Percentiles rank a stretch among this genome's conserved stretches.
Evolutionary conservation across 2,797 vertebrate species (phyloP).

Genomic region (Thunnus albacares): DNA sequence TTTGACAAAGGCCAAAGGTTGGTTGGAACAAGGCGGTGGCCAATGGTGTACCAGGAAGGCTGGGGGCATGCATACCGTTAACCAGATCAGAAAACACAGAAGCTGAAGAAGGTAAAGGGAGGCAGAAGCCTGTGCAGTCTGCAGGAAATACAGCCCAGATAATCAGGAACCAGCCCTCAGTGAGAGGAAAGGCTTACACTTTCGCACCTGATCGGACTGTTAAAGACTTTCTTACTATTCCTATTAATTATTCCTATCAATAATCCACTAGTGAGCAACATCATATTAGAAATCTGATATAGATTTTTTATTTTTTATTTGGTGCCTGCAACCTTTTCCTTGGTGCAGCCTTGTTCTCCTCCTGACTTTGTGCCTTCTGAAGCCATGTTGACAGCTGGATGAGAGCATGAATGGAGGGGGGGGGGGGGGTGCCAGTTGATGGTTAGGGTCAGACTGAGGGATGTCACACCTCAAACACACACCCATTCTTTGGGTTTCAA

Average conservation of each 20-base stretch:
- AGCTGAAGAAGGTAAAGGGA: conserved; percentile 52
- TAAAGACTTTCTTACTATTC: background rate
- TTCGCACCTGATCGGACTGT: conserved; percentile 23
- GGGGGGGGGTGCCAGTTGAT: conserved; percentile 61
- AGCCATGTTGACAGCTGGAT: conserved; percentile 64
- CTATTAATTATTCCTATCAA: background rate
- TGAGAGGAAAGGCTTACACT: conserved; percentile 33
- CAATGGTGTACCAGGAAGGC: conserved; percentile 60
- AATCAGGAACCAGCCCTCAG: conserved; percentile 40
- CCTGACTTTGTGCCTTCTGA: conserved; percentile 63
- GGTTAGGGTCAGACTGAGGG: conserved; percentile 66
- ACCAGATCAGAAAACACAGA: conserved; percentile 77
- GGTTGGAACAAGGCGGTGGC: conserved; percentile 58
- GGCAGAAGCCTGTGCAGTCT: conserved; percentile 79
- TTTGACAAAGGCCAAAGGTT: conserved; percentile 75
- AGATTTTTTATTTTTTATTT: background rate
- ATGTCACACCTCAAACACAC: conserved; percentile 67
- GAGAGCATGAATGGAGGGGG: conserved; percentile 71
- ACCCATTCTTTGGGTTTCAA: conserved; percentile 30
- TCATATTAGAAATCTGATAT: background rate
- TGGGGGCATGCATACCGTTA: conserved; percentile 87
- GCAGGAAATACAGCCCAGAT: conserved; percentile 60
- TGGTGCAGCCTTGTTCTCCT: conserved; percentile 38
- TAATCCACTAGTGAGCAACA: background rate
- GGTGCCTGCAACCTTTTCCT: background rate